Evolutionary conservation across 1,140 invertebrate genomes (phyloP), one percentile per base, ranked within the genome.

Genomic region (Harpegnathos saltator): DNA sequence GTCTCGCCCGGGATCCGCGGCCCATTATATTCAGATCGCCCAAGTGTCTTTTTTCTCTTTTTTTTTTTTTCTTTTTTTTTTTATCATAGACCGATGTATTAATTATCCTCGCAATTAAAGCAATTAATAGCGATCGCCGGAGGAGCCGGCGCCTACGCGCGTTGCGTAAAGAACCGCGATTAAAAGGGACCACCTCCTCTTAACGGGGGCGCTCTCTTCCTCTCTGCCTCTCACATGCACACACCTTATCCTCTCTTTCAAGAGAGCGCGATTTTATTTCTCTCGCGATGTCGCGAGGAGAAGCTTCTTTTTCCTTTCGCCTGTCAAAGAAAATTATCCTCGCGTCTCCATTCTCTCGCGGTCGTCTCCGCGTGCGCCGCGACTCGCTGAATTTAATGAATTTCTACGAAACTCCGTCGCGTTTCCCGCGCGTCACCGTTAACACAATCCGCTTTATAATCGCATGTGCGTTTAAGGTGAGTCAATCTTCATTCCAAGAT

Each of bases 61-160:
- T n/a, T n/a, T n/a, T n/a, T n/a, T n/a, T n/a, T n/a, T n/a, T n/a
- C n/a, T n/a, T n/a, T n/a, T n/a, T n/a, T n/a, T n/a, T n/a, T 78
- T 80, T 80, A 71, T 80, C 44, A 48, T 80, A 58, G 69, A 69
- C 65, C 63, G 65, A 54, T 52, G 75, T 80, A 80, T 80, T 80
- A 80, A 80, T 80, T 71, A 80, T 80, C 65, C 17, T 29, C n/a
- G 66, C 75, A 80, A 80, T 80, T 80, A 80, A 80, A 80, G 75
- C 52, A 80, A 80, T 80, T 80, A 71, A 80, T 80, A 80, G 54
- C 33, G 38, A 80, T 80, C 75, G 75, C 75, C 54, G 75, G 33
- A 80, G 33, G 9, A 44, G 33, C 74, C n/a, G n/a, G 61, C 54
- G 52, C n/a, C 26, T 58, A 54, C 52, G 38, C 75, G 19, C 75